phyloP scores from a whole-genome alignment of 2,113 vertebrate genomes.

The Polypterus bichir region DNA sequence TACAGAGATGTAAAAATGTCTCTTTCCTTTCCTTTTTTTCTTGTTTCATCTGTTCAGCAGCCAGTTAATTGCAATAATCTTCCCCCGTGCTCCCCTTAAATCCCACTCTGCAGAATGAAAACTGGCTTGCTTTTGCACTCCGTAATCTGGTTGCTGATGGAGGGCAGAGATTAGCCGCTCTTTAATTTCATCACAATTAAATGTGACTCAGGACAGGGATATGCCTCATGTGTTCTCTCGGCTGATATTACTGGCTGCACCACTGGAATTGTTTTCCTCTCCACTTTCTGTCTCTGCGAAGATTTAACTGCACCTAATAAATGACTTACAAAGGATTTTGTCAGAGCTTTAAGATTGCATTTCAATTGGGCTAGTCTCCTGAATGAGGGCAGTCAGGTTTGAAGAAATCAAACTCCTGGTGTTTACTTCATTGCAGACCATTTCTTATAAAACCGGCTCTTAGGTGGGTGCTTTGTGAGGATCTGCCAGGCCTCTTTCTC shows the following conservation, averaged over 20 bases:
- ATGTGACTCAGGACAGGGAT: slow-evolving; percentile 34
- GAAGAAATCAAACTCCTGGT: slow-evolving; percentile 47
- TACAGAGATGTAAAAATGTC: no score
- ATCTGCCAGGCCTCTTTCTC: not conserved
- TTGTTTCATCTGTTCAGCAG: no score
- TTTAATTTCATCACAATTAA: slow-evolving; percentile 63
- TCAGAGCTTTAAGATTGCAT: slow-evolving; percentile 44
- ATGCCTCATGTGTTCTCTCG: no score
- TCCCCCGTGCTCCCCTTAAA: no score
- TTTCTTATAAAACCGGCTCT: no score
- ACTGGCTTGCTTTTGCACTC: no score
- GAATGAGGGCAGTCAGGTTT: slow-evolving; percentile 54
- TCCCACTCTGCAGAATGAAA: no score
- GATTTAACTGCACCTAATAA: slow-evolving; percentile 15
- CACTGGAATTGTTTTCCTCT: slow-evolving; percentile 37
- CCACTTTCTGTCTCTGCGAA: slow-evolving; percentile 32
- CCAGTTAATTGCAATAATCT: not conserved
- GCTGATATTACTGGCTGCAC: no score
- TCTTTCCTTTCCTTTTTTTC: not conserved
- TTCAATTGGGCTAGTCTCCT: slow-evolving; percentile 54
- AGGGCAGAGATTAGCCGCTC: slow-evolving; percentile 43
- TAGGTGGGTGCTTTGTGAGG: no score
- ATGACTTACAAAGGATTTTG: slow-evolving; percentile 30
- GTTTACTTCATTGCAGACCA: slow-evolving; percentile 20
- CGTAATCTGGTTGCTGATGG: no score